phyloP scores from a whole-genome alignment of 2,888 invertebrate species.

The Crioceris asparagi region DNA sequence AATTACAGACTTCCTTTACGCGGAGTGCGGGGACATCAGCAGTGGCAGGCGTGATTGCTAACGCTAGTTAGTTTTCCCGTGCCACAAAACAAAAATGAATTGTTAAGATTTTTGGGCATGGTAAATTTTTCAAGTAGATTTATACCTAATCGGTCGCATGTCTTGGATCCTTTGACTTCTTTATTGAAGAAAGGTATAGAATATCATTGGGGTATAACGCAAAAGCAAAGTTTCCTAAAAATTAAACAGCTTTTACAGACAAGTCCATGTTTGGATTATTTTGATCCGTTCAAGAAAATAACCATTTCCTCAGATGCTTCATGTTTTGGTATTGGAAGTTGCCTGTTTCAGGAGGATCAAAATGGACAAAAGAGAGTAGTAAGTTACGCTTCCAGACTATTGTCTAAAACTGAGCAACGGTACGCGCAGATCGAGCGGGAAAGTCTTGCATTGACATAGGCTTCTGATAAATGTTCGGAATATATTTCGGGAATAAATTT shows the following conservation, averaged over 20 bases:
- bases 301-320: slow-evolving; percentile 11
- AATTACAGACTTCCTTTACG: slow-evolving; percentile 2
- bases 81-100: slow-evolving; percentile 18
- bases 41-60: no score
- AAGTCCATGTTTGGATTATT: slow-evolving; percentile 7
- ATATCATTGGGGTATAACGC: no score
- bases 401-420: slow-evolving; percentile 5
- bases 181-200: no score
- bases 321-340: slow-evolving; percentile 10
- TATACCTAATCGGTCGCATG: slow-evolving; percentile 8
- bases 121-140: slow-evolving; percentile 9
- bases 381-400: slow-evolving; percentile 7
- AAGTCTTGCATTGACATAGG: slow-evolving; percentile 8
- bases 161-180: no score
- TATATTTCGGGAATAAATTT: slow-evolving; percentile 3
- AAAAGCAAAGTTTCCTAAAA: slow-evolving; percentile 6
- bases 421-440: slow-evolving; percentile 9
- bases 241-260: slow-evolving; percentile 7
- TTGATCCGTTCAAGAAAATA: slow-evolving; percentile 5
- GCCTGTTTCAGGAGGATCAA: slow-evolving; percentile 5
- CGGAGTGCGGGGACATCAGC: no score
- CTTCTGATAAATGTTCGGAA: slow-evolving; percentile 6
- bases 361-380: slow-evolving; percentile 7
- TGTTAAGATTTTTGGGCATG: slow-evolving; percentile 15
- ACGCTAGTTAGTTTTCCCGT: slow-evolving; percentile 13